Conservation (phyloP, 2,797 vertebrate species). For the Hypotaenidia okinawae region DNA sequence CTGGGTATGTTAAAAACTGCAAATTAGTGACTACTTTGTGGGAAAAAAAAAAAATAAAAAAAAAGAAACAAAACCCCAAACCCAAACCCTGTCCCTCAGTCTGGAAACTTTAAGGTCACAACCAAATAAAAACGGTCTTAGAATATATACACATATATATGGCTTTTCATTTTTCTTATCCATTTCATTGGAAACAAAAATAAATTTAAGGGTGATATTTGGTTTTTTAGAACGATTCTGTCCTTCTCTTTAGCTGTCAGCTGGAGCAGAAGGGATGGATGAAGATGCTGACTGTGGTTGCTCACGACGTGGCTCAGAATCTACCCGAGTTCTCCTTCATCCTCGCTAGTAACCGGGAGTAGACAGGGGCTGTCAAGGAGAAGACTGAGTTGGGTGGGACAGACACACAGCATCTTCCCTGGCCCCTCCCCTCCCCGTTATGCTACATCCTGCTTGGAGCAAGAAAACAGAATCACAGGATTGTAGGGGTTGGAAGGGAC, state of each 20-base stretch:
- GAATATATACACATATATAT: constrained; percentile 68
- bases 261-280: not conserved
- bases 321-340: constrained; percentile 71
- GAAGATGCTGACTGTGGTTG: not conserved
- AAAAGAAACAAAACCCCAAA: not conserved
- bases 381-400: not conserved
- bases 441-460: not conserved
- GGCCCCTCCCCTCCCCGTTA: not conserved
- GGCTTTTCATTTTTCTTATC: constrained; percentile 61
- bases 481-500: no score
- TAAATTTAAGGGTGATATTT: constrained; percentile 61
- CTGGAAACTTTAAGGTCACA: not conserved
- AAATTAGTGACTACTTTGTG: not conserved
- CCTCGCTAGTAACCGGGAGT: constrained; percentile 75
- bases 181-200: constrained; percentile 23
- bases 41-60: not conserved
- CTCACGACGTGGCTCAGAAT: not conserved
- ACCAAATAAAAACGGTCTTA: constrained; percentile 26
- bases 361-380: constrained; percentile 72
- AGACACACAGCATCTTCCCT: not conserved
- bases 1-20: not conserved
- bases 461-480: not conserved
- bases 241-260: constrained; percentile 63
- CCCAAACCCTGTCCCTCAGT: not conserved
- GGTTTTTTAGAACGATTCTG: constrained; percentile 49